A percentile compares a stretch with the other conserved stretches of the same genome.
phyloP scores from a whole-genome alignment of 1,140 invertebrate species.

The Venturia canescens region DNA sequence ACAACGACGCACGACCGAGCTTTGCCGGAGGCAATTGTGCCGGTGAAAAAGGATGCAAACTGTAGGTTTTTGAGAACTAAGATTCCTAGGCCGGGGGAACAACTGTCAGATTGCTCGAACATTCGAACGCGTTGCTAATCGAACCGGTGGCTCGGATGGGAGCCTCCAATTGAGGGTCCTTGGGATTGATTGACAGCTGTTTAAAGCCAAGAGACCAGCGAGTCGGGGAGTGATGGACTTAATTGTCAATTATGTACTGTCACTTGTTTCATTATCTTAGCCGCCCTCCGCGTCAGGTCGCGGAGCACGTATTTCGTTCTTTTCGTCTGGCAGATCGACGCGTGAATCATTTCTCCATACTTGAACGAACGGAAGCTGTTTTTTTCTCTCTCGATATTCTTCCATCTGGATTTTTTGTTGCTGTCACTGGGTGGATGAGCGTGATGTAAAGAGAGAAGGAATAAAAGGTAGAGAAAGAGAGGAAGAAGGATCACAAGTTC shows the following conservation, averaged over 20 bases:
- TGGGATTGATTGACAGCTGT: background rate
- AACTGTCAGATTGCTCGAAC: no score
- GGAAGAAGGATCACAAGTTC: background rate
- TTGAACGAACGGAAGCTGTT: constrained; percentile 1
- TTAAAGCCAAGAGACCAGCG: background rate
- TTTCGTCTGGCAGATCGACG: background rate
- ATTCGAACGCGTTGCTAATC: no score
- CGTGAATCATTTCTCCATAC: background rate
- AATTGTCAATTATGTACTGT: background rate
- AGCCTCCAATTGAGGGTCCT: background rate
- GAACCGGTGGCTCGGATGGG: background rate
- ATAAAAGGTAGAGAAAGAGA: background rate
- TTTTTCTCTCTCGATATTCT: constrained; percentile 1
- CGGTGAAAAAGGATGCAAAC: no score
- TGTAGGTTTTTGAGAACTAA: no score
- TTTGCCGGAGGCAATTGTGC: no score
- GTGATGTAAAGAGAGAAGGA: background rate
- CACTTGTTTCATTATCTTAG: background rate
- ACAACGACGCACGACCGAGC: no score
- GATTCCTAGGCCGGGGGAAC: no score
- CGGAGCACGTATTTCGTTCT: background rate
- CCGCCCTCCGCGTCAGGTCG: background rate
- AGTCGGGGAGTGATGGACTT: background rate
- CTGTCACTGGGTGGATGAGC: background rate
- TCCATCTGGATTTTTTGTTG: background rate